Evolutionary conservation across 2,797 vertebrate species (phyloP).

Genomic region (Valencia hispanica): DNA sequence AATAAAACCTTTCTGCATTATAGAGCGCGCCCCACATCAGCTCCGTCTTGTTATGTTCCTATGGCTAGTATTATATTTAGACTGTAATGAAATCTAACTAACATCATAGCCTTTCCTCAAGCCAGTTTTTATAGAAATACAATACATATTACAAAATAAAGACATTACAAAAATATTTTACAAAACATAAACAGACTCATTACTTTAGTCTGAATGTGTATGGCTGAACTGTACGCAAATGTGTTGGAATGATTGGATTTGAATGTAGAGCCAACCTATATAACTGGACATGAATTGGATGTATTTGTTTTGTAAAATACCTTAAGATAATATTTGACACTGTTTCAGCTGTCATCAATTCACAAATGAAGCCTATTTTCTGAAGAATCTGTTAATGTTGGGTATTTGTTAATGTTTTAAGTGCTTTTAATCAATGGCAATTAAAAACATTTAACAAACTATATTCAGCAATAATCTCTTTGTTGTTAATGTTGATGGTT

Average conservation of each 20-base stretch:
- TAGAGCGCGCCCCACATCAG: constrained; percentile 45
- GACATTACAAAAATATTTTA: background rate
- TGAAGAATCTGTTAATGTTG: background rate
- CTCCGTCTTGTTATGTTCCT: constrained; percentile 60
- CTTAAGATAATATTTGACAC: background rate
- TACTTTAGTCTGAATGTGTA: background rate
- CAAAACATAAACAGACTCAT: too few species aligned
- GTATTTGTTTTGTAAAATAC: background rate
- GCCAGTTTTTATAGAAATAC: background rate
- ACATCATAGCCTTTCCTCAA: constrained; percentile 22
- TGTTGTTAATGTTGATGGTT: background rate
- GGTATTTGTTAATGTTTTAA: background rate
- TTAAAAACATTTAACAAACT: background rate
- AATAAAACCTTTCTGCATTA: constrained; percentile 66
- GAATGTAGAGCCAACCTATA: background rate
- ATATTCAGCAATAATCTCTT: background rate
- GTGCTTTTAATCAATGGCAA: background rate
- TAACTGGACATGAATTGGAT: background rate
- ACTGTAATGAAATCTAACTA: constrained; percentile 33
- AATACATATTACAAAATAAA: background rate
- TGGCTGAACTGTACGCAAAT: background rate
- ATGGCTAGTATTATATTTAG: constrained; percentile 39
- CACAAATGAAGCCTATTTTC: background rate
- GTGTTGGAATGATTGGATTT: background rate
- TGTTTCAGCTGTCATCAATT: background rate